Evolutionary conservation across 2,113 vertebrate species (phyloP).

Genomic region (Sinocyclocheilus maitianheensis): DNA sequence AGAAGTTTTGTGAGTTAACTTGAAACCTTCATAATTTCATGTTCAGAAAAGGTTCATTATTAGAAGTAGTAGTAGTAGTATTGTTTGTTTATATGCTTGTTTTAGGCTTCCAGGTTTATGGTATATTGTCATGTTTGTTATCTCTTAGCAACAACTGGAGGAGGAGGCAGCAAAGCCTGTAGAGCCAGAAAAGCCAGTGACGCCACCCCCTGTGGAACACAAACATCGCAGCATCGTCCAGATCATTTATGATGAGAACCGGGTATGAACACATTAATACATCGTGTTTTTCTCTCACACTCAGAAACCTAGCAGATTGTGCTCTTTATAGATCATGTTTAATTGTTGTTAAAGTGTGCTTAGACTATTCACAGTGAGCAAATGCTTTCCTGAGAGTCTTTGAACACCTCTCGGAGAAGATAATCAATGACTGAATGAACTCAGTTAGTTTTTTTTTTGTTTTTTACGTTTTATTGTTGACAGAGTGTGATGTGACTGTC

Average conservation of each 20-base stretch:
- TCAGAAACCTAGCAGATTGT: not conserved
- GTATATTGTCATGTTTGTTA: constrained; percentile 48
- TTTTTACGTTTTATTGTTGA: not conserved
- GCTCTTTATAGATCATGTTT: not conserved
- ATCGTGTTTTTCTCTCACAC: too few species aligned
- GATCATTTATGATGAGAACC: constrained; percentile 98
- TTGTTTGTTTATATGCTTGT: constrained; percentile 31
- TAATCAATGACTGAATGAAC: not conserved
- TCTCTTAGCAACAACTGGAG: constrained; percentile 98
- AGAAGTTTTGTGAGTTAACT: too few species aligned
- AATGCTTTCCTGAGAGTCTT: not conserved
- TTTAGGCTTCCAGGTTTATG: constrained; percentile 58
- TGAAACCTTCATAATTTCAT: not conserved
- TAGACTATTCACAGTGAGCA: not conserved
- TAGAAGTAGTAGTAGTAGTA: not conserved
- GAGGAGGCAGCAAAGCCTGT: constrained; percentile 98
- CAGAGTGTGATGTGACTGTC: not conserved
- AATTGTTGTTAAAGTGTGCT: not conserved
- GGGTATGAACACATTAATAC: constrained; percentile 74
- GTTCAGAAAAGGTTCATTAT: not conserved
- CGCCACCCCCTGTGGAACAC: constrained; percentile 96
- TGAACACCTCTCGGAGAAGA: not conserved
- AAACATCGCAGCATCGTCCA: constrained; percentile 99
- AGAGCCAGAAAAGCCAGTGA: constrained; percentile 95
- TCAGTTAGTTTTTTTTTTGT: too few species aligned